These are phyloP conservation scores for Gopherus evgoodei DNA, from an alignment of 2,113 vertebrate species.

Conservation along the genomic window DNA sequence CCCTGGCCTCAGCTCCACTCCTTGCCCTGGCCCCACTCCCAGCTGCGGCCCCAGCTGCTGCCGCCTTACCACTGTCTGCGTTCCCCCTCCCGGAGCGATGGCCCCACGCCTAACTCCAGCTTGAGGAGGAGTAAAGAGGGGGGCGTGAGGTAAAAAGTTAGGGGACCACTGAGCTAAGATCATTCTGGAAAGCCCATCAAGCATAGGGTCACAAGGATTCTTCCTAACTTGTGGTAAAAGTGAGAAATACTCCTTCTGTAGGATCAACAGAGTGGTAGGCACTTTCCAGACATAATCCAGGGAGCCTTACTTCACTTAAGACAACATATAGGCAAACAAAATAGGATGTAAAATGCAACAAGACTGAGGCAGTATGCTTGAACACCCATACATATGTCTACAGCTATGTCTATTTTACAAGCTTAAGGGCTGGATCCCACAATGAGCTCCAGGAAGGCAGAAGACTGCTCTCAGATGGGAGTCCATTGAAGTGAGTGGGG, in stretches of 20 bases:
- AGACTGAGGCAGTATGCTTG: not conserved
- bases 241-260: not conserved
- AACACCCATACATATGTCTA: not conserved
- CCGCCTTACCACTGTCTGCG: no score
- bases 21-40: no score
- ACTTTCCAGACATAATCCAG: not conserved
- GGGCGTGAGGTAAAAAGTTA: no score
- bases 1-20: no score
- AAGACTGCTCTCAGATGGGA: not conserved
- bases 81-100: no score
- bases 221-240: not conserved
- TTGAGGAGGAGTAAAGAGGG: no score
- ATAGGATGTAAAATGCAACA: not conserved
- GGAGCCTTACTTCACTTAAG: not conserved
- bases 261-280: not conserved
- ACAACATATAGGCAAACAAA: not conserved
- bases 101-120: no score
- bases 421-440: rapidly evolving
- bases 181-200: not conserved
- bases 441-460: not conserved
- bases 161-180: not conserved
- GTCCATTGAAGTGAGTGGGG: not conserved
- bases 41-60: no score
- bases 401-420: not conserved
- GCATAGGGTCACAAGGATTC: not conserved